These are phyloP conservation scores for Dinocampus coccinellae DNA, from an alignment of 2,888 invertebrate species.

Conservation along the genomic window DNA sequence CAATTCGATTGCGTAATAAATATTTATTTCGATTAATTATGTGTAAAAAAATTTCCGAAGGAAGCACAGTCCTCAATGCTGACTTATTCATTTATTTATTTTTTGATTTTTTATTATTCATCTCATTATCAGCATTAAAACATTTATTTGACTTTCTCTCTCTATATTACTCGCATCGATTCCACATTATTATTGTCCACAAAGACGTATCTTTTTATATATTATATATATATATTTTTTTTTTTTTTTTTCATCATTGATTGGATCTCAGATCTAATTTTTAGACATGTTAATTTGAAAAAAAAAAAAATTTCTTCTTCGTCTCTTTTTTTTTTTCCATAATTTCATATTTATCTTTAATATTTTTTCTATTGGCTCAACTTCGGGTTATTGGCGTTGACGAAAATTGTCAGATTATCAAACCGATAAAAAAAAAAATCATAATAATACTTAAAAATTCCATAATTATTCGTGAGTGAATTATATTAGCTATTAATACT, in stretches of 20 bases:
- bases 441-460: conserved; percentile 9
- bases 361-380: conserved; percentile 23
- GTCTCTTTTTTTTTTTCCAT: too few species aligned
- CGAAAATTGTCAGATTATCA: conserved; percentile 6
- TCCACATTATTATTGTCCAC: conserved; percentile 47
- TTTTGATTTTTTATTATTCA: conserved; percentile 19
- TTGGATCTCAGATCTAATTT: conserved; percentile 14
- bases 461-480: neutral
- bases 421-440: too few species aligned
- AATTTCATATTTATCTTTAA: conserved; percentile 13
- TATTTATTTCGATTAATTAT: conserved; percentile 31
- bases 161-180: neutral
- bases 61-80: conserved; percentile 46
- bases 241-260: conserved; percentile 18
- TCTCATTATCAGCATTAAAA: conserved; percentile 22
- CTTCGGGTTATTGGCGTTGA: conserved; percentile 16
- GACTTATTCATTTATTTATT: too few species aligned
- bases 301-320: too few species aligned
- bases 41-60: conserved; percentile 44
- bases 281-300: conserved; percentile 10
- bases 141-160: conserved; percentile 8
- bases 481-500: conserved; percentile 30
- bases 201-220: conserved; percentile 42
- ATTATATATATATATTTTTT: too few species aligned
- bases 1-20: conserved; percentile 33